phyloP scores from a whole-genome alignment of 2,888 invertebrate genomes.

The Troides oblongomaculatus region DNA sequence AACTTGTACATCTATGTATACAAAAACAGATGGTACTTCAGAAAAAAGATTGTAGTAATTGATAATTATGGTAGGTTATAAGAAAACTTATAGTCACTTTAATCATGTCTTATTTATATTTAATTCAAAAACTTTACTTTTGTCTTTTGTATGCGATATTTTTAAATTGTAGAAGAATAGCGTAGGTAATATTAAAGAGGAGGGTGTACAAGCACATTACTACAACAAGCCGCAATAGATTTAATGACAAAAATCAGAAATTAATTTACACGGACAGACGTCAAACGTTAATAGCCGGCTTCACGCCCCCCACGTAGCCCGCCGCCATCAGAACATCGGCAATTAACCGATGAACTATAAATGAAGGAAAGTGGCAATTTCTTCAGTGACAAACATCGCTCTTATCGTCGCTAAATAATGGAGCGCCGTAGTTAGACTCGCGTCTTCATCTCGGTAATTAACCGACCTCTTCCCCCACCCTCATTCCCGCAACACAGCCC shows the following conservation, averaged over 20 bases:
- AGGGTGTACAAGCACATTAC: not conserved
- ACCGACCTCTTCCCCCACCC: slow-evolving; percentile 45
- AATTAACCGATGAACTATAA: slow-evolving; percentile 71
- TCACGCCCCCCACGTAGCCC: slow-evolving; percentile 28
- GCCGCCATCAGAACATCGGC: slow-evolving; percentile 37
- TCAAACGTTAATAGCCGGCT: slow-evolving; percentile 41
- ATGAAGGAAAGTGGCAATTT: slow-evolving; percentile 72
- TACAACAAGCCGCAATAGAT: slow-evolving; percentile 15
- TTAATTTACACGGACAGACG: slow-evolving; percentile 32
- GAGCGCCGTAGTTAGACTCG: slow-evolving; percentile 72
- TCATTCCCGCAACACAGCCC: slow-evolving; percentile 18
- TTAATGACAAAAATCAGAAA: slow-evolving; percentile 26
- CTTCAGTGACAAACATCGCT: slow-evolving; percentile 72
- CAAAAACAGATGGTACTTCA: too few species aligned
- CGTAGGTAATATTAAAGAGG: not conserved
- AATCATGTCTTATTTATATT: too few species aligned
- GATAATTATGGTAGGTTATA: too few species aligned
- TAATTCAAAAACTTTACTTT: too few species aligned
- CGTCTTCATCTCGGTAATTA: slow-evolving; percentile 79
- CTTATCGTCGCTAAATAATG: slow-evolving; percentile 77
- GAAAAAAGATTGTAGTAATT: too few species aligned
- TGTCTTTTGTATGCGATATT: too few species aligned
- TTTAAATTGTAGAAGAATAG: too few species aligned
- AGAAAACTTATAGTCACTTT: too few species aligned
- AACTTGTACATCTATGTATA: too few species aligned